A percentile compares a stretch with the other conserved stretches of the same genome.
Evolutionary conservation across 35 echinoderm and acorn worm species (phyloP).

Genomic region (Heliocidaris tuberculata): DNA sequence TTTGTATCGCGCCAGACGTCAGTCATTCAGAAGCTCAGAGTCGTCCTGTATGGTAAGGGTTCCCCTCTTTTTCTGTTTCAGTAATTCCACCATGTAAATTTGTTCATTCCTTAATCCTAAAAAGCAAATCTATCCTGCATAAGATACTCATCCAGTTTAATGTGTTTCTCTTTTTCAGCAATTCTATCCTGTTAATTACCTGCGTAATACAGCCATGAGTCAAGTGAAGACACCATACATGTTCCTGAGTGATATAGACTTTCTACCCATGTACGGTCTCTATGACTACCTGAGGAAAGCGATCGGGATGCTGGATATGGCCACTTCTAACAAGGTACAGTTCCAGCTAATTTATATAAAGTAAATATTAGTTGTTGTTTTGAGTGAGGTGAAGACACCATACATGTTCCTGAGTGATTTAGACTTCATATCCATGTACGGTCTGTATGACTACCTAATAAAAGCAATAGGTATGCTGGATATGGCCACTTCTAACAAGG

Average conservation of each 20-base stretch:
- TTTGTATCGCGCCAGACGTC: too few species aligned
- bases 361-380: too few species aligned
- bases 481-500: slow-evolving; percentile 86
- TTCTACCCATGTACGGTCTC: slow-evolving; percentile 92
- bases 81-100: too few species aligned
- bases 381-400: slow-evolving; percentile 75
- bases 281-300: slow-evolving; percentile 67
- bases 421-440: slow-evolving; percentile 95
- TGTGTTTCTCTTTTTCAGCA: slow-evolving; percentile 57
- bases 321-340: slow-evolving; percentile 85
- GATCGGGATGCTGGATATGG: slow-evolving; percentile 70
- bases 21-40: too few species aligned
- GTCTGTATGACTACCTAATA: slow-evolving; percentile 66
- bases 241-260: slow-evolving; percentile 85
- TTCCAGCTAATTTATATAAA: too few species aligned
- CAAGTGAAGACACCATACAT: slow-evolving; percentile 82
- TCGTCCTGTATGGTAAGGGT: too few species aligned
- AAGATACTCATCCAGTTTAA: background rate
- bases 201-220: slow-evolving; percentile 81
- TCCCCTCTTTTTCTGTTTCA: too few species aligned
- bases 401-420: slow-evolving; percentile 90
- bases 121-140: too few species aligned
- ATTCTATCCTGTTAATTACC: slow-evolving; percentile 97
- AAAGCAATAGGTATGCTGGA: slow-evolving; percentile 74
- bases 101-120: too few species aligned